These are phyloP conservation scores for Drosophila picticornis DNA, from an alignment of 2,888 invertebrate genomes.

Conservation along the genomic window DNA sequence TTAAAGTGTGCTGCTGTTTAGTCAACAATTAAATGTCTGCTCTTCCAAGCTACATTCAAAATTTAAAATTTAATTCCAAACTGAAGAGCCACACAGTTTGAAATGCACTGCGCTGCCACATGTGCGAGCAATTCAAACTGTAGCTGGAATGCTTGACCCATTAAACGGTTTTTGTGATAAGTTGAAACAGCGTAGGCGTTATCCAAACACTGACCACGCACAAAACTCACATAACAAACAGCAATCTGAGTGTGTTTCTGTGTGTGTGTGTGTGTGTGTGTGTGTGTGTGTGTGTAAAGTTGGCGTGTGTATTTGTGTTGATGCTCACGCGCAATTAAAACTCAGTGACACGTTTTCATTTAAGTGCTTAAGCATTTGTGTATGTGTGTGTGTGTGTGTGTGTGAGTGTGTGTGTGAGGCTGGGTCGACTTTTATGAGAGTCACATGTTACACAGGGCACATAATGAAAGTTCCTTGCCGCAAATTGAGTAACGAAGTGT, in stretches of 20 bases:
- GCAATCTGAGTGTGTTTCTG: constrained; percentile 1
- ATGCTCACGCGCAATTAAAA: constrained; percentile 66
- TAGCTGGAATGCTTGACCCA: constrained; percentile 62
- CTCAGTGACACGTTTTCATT: constrained; percentile 72
- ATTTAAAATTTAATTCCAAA: neutral
- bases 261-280: constrained; percentile 2
- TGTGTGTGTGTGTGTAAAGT: constrained; percentile 5
- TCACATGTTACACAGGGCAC: constrained; percentile 53
- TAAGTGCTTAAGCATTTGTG: constrained; percentile 49
- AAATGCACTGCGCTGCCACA: constrained; percentile 6
- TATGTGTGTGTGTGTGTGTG: constrained; percentile 7
- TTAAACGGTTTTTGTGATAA: constrained; percentile 53
- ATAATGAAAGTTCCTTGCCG: constrained; percentile 58
- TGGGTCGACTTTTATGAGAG: constrained; percentile 55
- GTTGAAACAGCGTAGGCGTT: constrained; percentile 49
- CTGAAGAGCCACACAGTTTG: constrained; percentile 6
- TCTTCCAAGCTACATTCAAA: neutral
- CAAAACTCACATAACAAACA: constrained; percentile 39
- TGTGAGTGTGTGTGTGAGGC: constrained; percentile 18
- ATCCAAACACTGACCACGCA: constrained; percentile 62
- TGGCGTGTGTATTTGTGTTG: constrained; percentile 27
- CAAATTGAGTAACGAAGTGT: constrained; percentile 65
- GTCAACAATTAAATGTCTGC: neutral
- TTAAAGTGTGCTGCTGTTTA: neutral
- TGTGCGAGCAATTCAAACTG: constrained; percentile 32